Evolutionary conservation across 2,888 invertebrate genomes (phyloP), one percentile per base, ranked within the genome.

Genomic region (Anoncus sp.): DNA sequence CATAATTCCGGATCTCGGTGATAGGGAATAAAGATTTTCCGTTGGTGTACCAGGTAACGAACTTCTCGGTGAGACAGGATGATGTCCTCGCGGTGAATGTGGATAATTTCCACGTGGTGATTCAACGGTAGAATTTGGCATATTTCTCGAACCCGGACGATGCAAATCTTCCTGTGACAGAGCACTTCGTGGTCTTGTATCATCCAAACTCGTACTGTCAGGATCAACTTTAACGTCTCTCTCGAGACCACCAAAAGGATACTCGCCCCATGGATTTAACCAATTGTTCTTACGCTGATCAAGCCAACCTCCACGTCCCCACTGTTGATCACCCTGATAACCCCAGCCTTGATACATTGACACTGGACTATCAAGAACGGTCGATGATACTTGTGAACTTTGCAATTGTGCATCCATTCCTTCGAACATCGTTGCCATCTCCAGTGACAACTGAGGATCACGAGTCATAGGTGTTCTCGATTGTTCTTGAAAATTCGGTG

Each of bases 321-420:
- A 90, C 24, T 90, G 90, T 27, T 88, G 90, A n/a, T 89, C 90
- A 31, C 85, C 86, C 69, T 90, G 90, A 76, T 91, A 91, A 38
- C 90, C 89, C 92, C 92, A 92, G 31, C 89, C 87, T 80, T 92
- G 92, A 75, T 92, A 91, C 91, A 92, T 91, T 35, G 91, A 92
- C 10, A 91, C 91, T 2, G 92, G 92, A 84, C 92, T 92, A 72
- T 96, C 96, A 84, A 96, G 91, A 5, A 96, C 96, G 14, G 96
- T 97, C 87, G 97, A 97, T 45, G 97, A 96, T 81, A 96, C 96
- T 91, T 96, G 96, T 87, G 96, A 96, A 87, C 96, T 97, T 91
- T 97, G 97, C 38, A 97, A 91, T 87, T 96, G 96, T 18, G 95
- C 95, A 86, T 96, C 95, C 91, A 96, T 95, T 84, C 95, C 95